Evolutionary conservation across 2,888 invertebrate species (phyloP).

Genomic region (Carabus problematicus): DNA sequence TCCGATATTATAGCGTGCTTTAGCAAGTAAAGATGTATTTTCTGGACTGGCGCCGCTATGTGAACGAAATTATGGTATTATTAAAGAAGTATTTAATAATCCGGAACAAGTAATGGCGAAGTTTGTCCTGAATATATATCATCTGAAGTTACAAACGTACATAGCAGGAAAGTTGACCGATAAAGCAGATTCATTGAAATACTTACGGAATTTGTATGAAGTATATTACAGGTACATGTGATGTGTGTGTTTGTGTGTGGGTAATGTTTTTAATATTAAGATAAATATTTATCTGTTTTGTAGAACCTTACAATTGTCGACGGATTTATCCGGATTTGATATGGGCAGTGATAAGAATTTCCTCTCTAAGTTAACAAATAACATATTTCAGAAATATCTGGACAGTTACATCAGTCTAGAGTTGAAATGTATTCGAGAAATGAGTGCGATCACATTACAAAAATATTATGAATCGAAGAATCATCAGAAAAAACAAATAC

Average conservation of each 20-base stretch:
- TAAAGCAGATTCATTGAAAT: slow-evolving; percentile 84
- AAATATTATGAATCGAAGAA: slow-evolving; percentile 91
- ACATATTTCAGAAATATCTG: slow-evolving; percentile 81
- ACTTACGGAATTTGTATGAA: slow-evolving; percentile 87
- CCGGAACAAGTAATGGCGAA: slow-evolving; percentile 98
- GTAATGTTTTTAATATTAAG: too few relatives aligned
- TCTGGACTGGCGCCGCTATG: slow-evolving; percentile 89
- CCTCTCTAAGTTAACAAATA: slow-evolving; percentile 77
- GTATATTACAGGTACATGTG: slow-evolving; percentile 91
- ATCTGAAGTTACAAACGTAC: slow-evolving; percentile 85
- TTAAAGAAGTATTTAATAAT: slow-evolving; percentile 90
- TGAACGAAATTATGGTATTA: slow-evolving; percentile 82
- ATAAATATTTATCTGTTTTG: slow-evolving; percentile 3
- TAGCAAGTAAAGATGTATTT: slow-evolving; percentile 89
- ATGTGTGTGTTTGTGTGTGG: too few relatives aligned
- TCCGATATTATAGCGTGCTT: slow-evolving; percentile 71
- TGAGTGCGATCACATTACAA: slow-evolving; percentile 76
- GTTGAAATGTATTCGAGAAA: slow-evolving; percentile 77
- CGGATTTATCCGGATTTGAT: slow-evolving; percentile 75
- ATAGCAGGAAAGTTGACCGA: slow-evolving; percentile 83
- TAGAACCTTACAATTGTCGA: slow-evolving; percentile 78
- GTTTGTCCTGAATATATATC: slow-evolving; percentile 95
- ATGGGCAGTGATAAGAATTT: slow-evolving; percentile 82
- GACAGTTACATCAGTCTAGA: slow-evolving; percentile 82
- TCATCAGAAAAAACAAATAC: slow-evolving; percentile 93